phyloP scores from a whole-genome alignment of 2,888 invertebrate genomes.

The Altica lythri region DNA sequence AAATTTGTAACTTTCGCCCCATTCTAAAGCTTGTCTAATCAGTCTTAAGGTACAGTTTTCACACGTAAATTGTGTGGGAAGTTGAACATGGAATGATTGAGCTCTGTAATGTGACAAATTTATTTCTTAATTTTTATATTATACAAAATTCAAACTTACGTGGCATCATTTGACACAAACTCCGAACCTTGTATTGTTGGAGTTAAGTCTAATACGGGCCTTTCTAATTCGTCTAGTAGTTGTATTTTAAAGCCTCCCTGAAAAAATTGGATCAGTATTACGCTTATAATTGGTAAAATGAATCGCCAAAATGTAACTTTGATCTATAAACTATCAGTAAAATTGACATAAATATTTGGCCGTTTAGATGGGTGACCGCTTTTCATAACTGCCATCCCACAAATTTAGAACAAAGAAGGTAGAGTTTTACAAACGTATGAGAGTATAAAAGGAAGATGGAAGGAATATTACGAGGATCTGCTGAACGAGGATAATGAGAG shows the following conservation, averaged over 20 bases:
- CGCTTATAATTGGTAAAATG: too few species aligned
- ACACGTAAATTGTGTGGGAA: slow-evolving; percentile 84
- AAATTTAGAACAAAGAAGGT: too few species aligned
- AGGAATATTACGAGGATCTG: too few species aligned
- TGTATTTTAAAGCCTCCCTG: slow-evolving; percentile 92
- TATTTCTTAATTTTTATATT: not conserved
- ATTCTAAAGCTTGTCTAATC: slow-evolving; percentile 88
- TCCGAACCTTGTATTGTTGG: slow-evolving; percentile 80
- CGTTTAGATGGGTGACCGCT: too few species aligned
- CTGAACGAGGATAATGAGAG: too few species aligned
- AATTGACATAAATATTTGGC: too few species aligned
- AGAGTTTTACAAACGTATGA: too few species aligned
- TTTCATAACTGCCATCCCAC: too few species aligned
- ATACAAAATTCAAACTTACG: slow-evolving; percentile 70
- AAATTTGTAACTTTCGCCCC: slow-evolving; percentile 82
- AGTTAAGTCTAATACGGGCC: slow-evolving; percentile 83
- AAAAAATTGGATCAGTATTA: not conserved
- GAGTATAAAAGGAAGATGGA: too few species aligned
- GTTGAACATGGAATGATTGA: slow-evolving; percentile 77
- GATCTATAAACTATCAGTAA: too few species aligned
- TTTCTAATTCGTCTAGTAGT: slow-evolving; percentile 81
- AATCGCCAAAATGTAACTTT: too few species aligned
- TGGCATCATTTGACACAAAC: slow-evolving; percentile 81
- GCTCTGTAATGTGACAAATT: slow-evolving; percentile 68
- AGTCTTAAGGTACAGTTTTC: slow-evolving; percentile 88